Base-by-base conservation (phyloP, 2,888 invertebrate genomes). In the Cosmia pyralina region DNA sequence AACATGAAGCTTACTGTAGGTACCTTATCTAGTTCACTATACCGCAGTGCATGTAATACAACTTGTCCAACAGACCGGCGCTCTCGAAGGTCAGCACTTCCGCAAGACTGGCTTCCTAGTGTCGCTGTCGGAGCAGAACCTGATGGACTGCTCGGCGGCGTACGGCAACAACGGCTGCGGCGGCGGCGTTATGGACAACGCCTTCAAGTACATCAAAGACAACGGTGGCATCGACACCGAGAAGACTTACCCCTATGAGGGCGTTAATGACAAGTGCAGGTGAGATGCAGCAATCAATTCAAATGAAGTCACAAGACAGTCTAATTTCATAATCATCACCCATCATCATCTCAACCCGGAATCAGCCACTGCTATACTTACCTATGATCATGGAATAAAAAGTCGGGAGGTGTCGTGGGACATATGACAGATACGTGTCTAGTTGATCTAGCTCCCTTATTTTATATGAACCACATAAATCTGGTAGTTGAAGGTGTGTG, bases 211-310 rank as follows among this genome's bases (percentile, higher is more conserved):
- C 91, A 97, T 98, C 87, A 97, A 97, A 93, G 97, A 97, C 74
- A 98, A 98, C 92, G 96, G 96, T 69, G 99, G 99, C 81, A 97
- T 99, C 88, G 99, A 99, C 92, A 99, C 98, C 0, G 99, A 99
- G 94, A 96, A 96, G 75, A 95, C 97, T 4, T 99, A 99, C 93
- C 98, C 99, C 4, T 99, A 99, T 92, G 97, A 98, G 92, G 98
- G 96, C 2, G 96, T 97, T 84, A 97, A 98, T 86, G 98, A 97
- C 86, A 97, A 97, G 85, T 98, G 98, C 96, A 96, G 96, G 97
- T 96, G 19, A 64, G 73, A 4, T 8, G 41, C 41, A 41, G 41
- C 41, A 8, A 41, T 8, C 41, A 6, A 41, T 41, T 41, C 41
- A 41, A 41, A 41, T 41, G 8, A 41, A 41, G 41, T 41, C 41